Evolutionary conservation across 2,797 vertebrate species (phyloP), one percentile per base, ranked within the genome.

Genomic region (Botia kubotai): DNA sequence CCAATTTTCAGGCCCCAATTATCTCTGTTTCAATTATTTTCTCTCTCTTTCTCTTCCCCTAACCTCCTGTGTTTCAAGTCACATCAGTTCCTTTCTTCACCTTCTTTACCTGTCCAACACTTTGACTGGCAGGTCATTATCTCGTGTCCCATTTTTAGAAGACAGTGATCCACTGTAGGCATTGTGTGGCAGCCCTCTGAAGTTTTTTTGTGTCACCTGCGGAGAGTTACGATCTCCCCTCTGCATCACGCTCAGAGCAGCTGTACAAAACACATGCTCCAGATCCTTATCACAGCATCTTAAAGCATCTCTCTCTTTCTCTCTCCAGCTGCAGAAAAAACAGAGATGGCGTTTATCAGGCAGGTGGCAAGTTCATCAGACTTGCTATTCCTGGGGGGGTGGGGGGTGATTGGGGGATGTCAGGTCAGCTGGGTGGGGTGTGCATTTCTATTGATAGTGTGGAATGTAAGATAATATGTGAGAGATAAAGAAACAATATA

Each of bases 21-120:
- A 72, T 74, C 52, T 72, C 10, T 80, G 6, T 80, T 48, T 33
- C 8, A 55, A 26, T 74, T 19, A 43, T 57, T 74, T 8, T 16
- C 48, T 72, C 58, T 26, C 29, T 63, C n/a, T 39, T 14, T 63
- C 77, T 57, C 33, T 33, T 5, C 50, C 5, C 48, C 13, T 3
- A 4, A 23, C 7, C 50, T 48, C 36, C 68, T 75, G 19, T 33
- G 33, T 75, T 23, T 66, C 46, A 65, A 2, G 29, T 55, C 29
- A 57, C 52, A 80, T 82, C 88, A 90, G 87, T 90, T 92, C 87
- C 86, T 67, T 83, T 33, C 4, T 33, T 33, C 2, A 33, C 33
- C 33, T 5, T 33, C 26, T 66, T 11, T 21, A 55, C 65, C 72
- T 75, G 60, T 69, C 71, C 79, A 46, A 46, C 16, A 48, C 17